A percentile compares a stretch with the other conserved stretches of the same genome.
Evolutionary conservation across 2,797 vertebrate species (phyloP).

Genomic region (Acanthopagrus latus): DNA sequence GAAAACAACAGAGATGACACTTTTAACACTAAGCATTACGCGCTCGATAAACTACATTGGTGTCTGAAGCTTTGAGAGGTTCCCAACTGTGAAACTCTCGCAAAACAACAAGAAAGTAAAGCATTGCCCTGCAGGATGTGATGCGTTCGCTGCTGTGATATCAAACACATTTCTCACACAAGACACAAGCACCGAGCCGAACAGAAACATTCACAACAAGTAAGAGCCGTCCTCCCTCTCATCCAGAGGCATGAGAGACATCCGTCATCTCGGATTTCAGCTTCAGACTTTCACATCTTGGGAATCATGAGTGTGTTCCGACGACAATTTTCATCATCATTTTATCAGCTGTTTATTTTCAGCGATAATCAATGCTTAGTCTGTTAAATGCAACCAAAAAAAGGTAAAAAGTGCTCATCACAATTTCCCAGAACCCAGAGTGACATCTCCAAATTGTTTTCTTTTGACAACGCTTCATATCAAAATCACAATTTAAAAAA

Average conservation of each 20-base stretch:
- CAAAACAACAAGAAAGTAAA: not conserved
- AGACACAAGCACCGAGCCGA: not conserved
- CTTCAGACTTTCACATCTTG: not conserved
- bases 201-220: not conserved
- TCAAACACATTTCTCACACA: constrained; percentile 3
- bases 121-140: not conserved
- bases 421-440: too few species aligned
- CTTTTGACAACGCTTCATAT: too few species aligned
- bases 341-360: too few species aligned
- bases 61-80: not conserved
- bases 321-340: too few species aligned
- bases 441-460: too few species aligned
- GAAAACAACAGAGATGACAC: not conserved
- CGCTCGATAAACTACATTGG: not conserved
- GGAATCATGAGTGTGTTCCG: not conserved
- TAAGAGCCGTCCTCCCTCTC: not conserved
- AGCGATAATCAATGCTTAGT: too few species aligned
- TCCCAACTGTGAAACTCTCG: not conserved
- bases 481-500: too few species aligned
- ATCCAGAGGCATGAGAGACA: not conserved
- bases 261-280: not conserved
- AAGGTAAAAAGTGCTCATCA: too few species aligned
- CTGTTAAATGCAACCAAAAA: too few species aligned
- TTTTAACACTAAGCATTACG: not conserved
- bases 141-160: not conserved